phyloP scores from a whole-genome alignment of 2,797 vertebrate genomes.

The Macrochelys suwanniensis region DNA sequence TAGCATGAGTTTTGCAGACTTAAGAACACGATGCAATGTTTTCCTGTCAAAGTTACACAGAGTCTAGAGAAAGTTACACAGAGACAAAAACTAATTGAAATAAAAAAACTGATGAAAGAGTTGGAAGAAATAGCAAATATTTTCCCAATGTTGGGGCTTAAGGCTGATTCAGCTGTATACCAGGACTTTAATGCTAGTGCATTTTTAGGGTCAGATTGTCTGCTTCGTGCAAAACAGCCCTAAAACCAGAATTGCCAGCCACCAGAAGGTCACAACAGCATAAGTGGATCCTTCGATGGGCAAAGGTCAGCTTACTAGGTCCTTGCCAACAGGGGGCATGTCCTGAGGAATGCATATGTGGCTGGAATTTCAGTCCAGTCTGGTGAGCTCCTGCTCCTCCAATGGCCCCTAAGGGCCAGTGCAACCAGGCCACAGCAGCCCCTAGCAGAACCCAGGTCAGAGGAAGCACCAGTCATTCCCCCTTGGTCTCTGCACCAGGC shows the following conservation, averaged over 20 bases:
- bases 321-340: not conserved
- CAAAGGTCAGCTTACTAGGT: not conserved
- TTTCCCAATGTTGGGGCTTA: not conserved
- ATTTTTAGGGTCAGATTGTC: not conserved
- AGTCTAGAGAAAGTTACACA: not conserved
- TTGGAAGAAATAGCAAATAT: not conserved
- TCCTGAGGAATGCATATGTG: not conserved
- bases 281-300: not conserved
- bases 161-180: not conserved
- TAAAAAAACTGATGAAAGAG: not conserved
- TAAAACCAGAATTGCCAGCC: rapidly evolving
- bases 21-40: not conserved
- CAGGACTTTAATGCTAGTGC: not conserved
- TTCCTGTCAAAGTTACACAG: not conserved
- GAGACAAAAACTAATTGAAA: not conserved
- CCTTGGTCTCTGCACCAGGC: not conserved
- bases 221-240: not conserved
- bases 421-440: not conserved
- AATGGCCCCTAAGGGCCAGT: not conserved
- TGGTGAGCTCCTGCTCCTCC: not conserved
- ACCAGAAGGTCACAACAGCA: not conserved
- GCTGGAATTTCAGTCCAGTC: not conserved
- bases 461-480: not conserved
- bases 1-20: not conserved
- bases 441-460: not conserved